Base-by-base conservation (phyloP, 2,888 invertebrate species). In the Hedychridium roseum region DNA sequence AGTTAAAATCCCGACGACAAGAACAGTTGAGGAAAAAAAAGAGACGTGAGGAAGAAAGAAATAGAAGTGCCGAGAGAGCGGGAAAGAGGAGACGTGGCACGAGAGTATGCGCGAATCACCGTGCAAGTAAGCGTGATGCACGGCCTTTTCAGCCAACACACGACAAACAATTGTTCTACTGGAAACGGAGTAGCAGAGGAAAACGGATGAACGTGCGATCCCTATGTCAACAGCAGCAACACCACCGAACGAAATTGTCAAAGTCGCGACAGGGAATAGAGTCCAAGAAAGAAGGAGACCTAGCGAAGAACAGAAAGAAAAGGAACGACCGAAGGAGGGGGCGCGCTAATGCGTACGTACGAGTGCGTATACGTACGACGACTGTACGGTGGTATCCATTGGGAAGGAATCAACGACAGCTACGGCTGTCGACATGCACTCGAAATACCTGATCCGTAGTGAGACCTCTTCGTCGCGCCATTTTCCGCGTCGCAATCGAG, bases 381-480 rank as follows among this genome's bases (percentile, higher is more conserved):
- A 32, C 32, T 16, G 16, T 32, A 31, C 4, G 31, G 14, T 15
- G 17, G 17, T 32, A 3, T 11, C 17, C 32, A n/a, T n/a, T n/a
- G n/a, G n/a, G n/a, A n/a, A n/a, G n/a, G n/a, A n/a, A 35, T 35
- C 16, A 9, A 1, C 31, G 26, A 1, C 32, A 16, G n/a, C 2
- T 17, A 9, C 32, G 32, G 15, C 43, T 43, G 47, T 53, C 36
- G 48, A 51, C 43, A 30, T 15, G 28, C 42, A 31, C 23, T 50
- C 23, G 20, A 52, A 58, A 63, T 86, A 92, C 92, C 92, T 86
- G 91, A 88, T 82, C 91, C 91, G 83, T 92, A 92, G 84, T 92
- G 92, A 77, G 92, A 92, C 81, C 92, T 88, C 83, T 92, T 92
- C 74, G 90, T 89, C 80, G 91, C 88, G 79, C 91, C 91, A 85